Base-by-base conservation (phyloP, 2,113 vertebrate species). In the Rhabdomys dilectus region DNA sequence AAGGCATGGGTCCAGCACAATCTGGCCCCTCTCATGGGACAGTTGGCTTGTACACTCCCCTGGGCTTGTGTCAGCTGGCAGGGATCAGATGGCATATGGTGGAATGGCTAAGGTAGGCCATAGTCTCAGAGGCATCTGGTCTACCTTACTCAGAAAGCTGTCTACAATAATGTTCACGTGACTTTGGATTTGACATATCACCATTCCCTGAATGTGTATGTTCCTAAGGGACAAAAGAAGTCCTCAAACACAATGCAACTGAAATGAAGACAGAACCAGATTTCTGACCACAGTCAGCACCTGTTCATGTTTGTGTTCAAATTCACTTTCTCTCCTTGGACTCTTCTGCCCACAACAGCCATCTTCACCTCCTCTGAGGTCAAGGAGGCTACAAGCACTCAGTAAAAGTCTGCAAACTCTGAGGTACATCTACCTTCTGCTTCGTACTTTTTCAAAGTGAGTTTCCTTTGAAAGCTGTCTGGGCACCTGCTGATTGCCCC, bases 391-490 rank as follows among this genome's bases (percentile, higher is more conserved):
- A 7, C 34, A 53, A 45, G 45, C 34, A 72, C n/a, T 81, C 22
- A 3, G 31, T 64, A 29, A 34, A 70, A 34, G 29, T 45, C 75
- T 48, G 45, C 22, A 22, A 6, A 1, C 42, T 84, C 19, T 13
- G 64, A 48, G 36, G 73, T 11, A n/a, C 48, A 91, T 60, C 62
- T 4, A 0, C 62, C 70, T 58, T 34, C 51, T 17, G 13, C 62
- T 39, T 4, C 0, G 70, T 4, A 2, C 75, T 89, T 95, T 96
- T 72, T 81, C 88, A 89, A 96, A 96, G 45, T 89, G 45, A 66
- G 73, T 91, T 93, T 91, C 89, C 95, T 96, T 93, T 81, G 95
- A 96, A 96, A 39, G 31, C 19, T 85, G 60, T 75, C 56, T 45
- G 60, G 42, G 42, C 0, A 0, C 91, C 91, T 77, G 87, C 95